These are phyloP conservation scores for Labia minor DNA, from an alignment of 2,888 invertebrate genomes.

Conservation along the genomic window DNA sequence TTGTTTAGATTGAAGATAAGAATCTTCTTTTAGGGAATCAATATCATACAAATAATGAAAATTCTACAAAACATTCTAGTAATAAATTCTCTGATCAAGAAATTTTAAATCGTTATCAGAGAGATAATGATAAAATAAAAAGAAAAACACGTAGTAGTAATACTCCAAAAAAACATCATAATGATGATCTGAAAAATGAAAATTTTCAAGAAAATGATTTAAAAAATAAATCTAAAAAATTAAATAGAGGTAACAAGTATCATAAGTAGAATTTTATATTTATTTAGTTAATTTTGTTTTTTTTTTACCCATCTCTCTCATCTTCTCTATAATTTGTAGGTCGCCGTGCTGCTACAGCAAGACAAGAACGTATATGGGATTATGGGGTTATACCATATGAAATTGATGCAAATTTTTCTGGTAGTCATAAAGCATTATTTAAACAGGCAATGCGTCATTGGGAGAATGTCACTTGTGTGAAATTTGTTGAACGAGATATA, in stretches of 20 bases:
- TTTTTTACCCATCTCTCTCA: no score
- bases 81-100: no score
- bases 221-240: slow-evolving; percentile 28
- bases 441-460: slow-evolving; percentile 99
- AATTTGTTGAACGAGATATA: slow-evolving; percentile 81
- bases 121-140: no score
- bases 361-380: slow-evolving; percentile 92
- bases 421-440: slow-evolving; percentile 88
- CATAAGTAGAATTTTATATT: slow-evolving; percentile 28
- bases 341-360: slow-evolving; percentile 77
- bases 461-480: slow-evolving; percentile 97
- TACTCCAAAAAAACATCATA: slow-evolving; percentile 25
- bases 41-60: no score
- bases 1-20: no score
- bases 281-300: slow-evolving; percentile 32
- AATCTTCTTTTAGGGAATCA: no score
- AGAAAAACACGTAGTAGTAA: no score
- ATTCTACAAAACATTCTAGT: no score
- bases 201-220: background rate
- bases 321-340: no score
- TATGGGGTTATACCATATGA: slow-evolving; percentile 95
- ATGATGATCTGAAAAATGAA: background rate
- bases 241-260: slow-evolving; percentile 29
- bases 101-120: no score
- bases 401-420: slow-evolving; percentile 91